Percentiles rank a stretch among this genome's conserved stretches.
phyloP scores from a whole-genome alignment of 2,113 vertebrate species.

The Spilogale gracilis region DNA sequence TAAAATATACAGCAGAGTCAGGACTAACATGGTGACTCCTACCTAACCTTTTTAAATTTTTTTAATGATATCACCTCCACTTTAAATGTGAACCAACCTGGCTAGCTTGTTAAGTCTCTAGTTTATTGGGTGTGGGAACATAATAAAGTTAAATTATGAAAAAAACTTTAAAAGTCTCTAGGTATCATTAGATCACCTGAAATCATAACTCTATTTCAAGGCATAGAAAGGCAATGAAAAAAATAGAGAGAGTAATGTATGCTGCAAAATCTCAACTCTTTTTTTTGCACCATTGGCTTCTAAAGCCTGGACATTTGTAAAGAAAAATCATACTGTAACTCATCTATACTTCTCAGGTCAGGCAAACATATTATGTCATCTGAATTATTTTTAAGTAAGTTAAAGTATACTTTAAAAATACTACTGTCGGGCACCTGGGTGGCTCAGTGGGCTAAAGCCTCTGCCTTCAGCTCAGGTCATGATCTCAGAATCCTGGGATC shows the following conservation, averaged over 20 bases:
- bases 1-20: slow-evolving; percentile 41
- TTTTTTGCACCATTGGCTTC: slow-evolving; percentile 4
- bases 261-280: not conserved
- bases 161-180: not conserved
- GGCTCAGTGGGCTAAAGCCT: too few relatives aligned
- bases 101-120: not conserved
- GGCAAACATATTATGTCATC: slow-evolving; percentile 29
- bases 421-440: too few relatives aligned
- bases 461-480: too few relatives aligned
- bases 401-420: slow-evolving; percentile 31
- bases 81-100: slow-evolving; percentile 50
- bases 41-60: not conserved
- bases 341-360: slow-evolving; percentile 17
- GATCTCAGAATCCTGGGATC: too few relatives aligned
- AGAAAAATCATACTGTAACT: not conserved
- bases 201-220: slow-evolving; percentile 40
- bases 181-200: not conserved
- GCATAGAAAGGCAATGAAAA: not conserved
- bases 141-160: slow-evolving; percentile 25
- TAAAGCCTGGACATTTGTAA: not conserved
- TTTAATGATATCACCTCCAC: slow-evolving; percentile 14
- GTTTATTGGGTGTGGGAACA: not conserved
- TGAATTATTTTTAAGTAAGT: slow-evolving; percentile 60
- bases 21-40: not conserved
- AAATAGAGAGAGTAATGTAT: slow-evolving; percentile 23